Percentiles rank a stretch among this genome's conserved stretches.
Evolutionary conservation across 2,797 vertebrate species (phyloP).

Genomic region (Falco concolor): DNA sequence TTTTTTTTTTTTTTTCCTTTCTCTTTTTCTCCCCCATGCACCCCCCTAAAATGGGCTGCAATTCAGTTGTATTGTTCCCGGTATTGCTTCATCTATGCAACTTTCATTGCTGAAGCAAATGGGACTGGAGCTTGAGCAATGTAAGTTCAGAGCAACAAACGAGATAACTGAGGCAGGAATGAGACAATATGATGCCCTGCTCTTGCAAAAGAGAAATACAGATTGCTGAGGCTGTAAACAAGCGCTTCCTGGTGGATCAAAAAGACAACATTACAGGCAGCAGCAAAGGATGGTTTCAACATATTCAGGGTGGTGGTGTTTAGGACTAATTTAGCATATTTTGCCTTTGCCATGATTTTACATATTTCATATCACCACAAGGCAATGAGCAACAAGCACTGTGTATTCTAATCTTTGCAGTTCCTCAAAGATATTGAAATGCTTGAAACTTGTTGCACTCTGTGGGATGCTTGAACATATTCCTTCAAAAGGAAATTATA

Average conservation of each 20-base stretch:
- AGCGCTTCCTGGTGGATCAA: neutral
- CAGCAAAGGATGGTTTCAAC: neutral
- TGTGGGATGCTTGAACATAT: neutral
- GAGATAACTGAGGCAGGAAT: neutral
- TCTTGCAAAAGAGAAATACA: slow-evolving; percentile 8
- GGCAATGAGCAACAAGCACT: neutral
- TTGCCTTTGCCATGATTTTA: neutral
- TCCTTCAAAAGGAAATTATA: neutral
- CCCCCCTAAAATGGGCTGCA: neutral
- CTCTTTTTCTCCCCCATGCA: neutral
- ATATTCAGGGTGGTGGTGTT: neutral
- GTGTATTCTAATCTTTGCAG: neutral
- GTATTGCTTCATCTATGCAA: neutral
- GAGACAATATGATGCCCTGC: neutral
- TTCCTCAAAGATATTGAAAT: neutral
- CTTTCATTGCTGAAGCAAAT: neutral
- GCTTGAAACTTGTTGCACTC: neutral
- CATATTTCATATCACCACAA: neutral
- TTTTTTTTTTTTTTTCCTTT: fast-evolving
- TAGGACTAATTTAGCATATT: neutral
- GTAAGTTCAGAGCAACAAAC: neutral
- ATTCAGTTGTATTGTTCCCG: neutral
- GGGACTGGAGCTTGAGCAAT: slow-evolving; percentile 10
- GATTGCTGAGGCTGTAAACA: neutral
- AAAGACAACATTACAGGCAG: neutral